Evolutionary conservation across 2,113 vertebrate species (phyloP).

Genomic region (Dolichotis patagonum): DNA sequence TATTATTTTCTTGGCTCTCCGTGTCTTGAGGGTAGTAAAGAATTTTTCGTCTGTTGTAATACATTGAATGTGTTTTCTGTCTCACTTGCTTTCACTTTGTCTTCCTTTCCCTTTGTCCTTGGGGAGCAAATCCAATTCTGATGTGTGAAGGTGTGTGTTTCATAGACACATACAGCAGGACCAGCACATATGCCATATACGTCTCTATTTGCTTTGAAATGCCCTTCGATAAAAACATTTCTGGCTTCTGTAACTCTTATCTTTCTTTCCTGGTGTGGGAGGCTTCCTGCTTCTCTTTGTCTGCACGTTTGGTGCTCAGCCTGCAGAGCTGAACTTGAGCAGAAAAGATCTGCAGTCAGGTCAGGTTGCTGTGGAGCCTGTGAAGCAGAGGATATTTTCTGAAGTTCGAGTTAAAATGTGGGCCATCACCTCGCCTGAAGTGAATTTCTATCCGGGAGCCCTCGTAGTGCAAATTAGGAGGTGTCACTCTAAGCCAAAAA

Average conservation of each 20-base stretch:
- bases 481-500: neutral
- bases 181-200: neutral
- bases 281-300: conserved; percentile 72
- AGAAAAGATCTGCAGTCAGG: conserved; percentile 41
- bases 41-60: neutral
- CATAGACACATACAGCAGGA: neutral
- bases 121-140: conserved; percentile 19
- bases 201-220: conserved; percentile 59
- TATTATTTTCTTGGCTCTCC: neutral
- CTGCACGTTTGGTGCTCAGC: neutral
- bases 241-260: conserved; percentile 58
- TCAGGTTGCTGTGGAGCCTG: conserved; percentile 31
- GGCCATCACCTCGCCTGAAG: conserved; percentile 54
- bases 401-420: conserved; percentile 52
- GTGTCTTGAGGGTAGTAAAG: neutral
- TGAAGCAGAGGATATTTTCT: conserved; percentile 33
- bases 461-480: neutral
- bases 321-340: conserved; percentile 12
- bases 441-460: neutral
- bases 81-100: conserved; percentile 55
- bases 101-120: neutral
- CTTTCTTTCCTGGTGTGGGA: conserved; percentile 61
- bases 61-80: neutral
- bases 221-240: conserved; percentile 38
- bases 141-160: neutral